Conservation (phyloP, 1,140 invertebrate genomes). For the Aphidius gifuensis region DNA sequence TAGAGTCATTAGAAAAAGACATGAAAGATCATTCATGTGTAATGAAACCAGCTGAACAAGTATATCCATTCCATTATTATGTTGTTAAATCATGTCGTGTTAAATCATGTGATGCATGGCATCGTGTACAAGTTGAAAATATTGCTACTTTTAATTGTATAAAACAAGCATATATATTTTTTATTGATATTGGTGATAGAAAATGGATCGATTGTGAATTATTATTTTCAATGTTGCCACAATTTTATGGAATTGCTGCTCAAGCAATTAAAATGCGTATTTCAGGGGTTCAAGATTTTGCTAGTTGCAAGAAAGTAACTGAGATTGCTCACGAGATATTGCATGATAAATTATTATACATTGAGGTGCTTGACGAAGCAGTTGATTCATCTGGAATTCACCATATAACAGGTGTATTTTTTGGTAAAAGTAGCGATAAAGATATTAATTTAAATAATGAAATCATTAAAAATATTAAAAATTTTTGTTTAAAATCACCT, state of each 20-base stretch:
- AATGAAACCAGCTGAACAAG: not conserved
- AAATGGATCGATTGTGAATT: slow-evolving; percentile 48
- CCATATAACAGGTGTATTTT: slow-evolving; percentile 27
- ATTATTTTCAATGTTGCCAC: slow-evolving; percentile 56
- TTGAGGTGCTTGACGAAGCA: slow-evolving; percentile 21
- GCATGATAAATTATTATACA: slow-evolving; percentile 23
- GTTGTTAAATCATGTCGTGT: too few relatives aligned
- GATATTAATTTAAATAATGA: slow-evolving; percentile 41
- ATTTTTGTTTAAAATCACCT: too few relatives aligned
- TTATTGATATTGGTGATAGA: slow-evolving; percentile 65
- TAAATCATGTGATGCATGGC: slow-evolving; percentile 59
- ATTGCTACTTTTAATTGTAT: slow-evolving; percentile 36
- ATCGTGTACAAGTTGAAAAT: slow-evolving; percentile 59
- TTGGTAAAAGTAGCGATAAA: slow-evolving; percentile 29
- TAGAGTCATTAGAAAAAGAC: too few relatives aligned
- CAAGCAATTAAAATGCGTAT: slow-evolving; percentile 64
- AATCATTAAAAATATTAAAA: slow-evolving; percentile 19
- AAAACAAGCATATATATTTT: slow-evolving; percentile 56
- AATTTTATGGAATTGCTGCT: slow-evolving; percentile 58
- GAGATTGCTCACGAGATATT: slow-evolving; percentile 31
- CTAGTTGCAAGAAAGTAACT: slow-evolving; percentile 32
- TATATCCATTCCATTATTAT: slow-evolving; percentile 55
- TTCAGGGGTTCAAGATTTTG: slow-evolving; percentile 59
- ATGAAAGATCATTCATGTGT: too few relatives aligned
- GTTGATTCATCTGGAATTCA: slow-evolving; percentile 13